phyloP scores from a whole-genome alignment of 1,140 invertebrate genomes.

The Caenorhabditis remanei region DNA sequence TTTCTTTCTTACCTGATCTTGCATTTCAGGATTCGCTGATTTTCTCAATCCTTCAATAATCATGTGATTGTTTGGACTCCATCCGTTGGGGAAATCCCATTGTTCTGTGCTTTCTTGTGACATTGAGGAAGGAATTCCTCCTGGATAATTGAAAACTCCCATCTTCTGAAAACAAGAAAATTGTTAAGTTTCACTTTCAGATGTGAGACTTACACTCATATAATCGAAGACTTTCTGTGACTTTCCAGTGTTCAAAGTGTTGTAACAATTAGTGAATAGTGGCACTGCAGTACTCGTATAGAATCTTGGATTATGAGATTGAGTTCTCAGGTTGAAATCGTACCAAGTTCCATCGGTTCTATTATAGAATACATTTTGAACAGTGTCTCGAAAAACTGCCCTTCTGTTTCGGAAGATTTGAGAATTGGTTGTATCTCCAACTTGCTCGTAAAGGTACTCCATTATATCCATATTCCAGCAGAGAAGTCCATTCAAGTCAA shows the following conservation, averaged over 20 bases:
- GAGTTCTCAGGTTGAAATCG: conserved; percentile 85
- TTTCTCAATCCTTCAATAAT: conserved; percentile 84
- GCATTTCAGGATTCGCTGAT: conserved; percentile 68
- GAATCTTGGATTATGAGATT: conserved; percentile 84
- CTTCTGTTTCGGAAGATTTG: conserved; percentile 82
- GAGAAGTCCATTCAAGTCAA: conserved; percentile 79
- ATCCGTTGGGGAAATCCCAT: conserved; percentile 94
- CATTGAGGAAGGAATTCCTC: conserved; percentile 87
- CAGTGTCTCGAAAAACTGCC: conserved; percentile 80
- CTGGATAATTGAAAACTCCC: conserved; percentile 80
- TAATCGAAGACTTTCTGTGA: conserved; percentile 81
- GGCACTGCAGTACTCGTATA: conserved; percentile 88
- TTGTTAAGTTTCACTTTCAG: background rate
- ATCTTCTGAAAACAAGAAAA: conserved; percentile 76
- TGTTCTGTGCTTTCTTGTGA: conserved; percentile 87
- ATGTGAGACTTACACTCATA: conserved; percentile 79
- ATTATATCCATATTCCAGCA: conserved; percentile 78
- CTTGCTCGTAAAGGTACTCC: conserved; percentile 75
- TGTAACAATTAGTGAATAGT: conserved; percentile 84
- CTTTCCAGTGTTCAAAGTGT: conserved; percentile 75
- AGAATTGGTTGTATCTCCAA: conserved; percentile 78
- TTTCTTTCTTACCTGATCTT: conserved; percentile 58
- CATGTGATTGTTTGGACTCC: conserved; percentile 88
- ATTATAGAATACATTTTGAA: conserved; percentile 83
- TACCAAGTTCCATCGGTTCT: conserved; percentile 90